Conservation (phyloP, 1,140 invertebrate genomes). For the Drosophila athabasca region DNA sequence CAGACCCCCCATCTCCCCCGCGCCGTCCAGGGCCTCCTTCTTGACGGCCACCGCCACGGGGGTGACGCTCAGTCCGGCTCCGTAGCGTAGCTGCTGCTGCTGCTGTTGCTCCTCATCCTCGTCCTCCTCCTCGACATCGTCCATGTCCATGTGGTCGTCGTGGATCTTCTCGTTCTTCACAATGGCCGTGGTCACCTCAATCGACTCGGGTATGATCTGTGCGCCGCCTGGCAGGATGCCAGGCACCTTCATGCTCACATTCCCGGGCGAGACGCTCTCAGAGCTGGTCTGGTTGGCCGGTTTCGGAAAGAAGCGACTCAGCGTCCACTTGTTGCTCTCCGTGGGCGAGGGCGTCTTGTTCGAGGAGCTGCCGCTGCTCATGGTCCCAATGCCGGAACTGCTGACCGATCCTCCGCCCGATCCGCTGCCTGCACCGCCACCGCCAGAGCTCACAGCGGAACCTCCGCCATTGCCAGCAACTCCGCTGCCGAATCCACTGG, state of each 20-base stretch:
- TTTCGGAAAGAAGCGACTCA: constrained; percentile 74
- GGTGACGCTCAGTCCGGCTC: constrained; percentile 58
- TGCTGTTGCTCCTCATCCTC: constrained; percentile 37
- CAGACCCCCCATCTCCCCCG: constrained; percentile 38
- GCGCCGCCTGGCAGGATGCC: constrained; percentile 72
- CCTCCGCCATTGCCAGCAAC: constrained; percentile 2
- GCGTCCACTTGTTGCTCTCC: constrained; percentile 73
- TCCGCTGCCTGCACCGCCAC: neutral
- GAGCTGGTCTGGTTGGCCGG: constrained; percentile 60
- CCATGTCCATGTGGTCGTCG: constrained; percentile 56
- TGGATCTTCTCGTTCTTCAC: constrained; percentile 74
- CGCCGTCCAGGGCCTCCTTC: constrained; percentile 50
- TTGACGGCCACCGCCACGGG: constrained; percentile 59
- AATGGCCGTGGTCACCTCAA: constrained; percentile 72
- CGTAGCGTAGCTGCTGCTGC: constrained; percentile 58
- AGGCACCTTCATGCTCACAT: constrained; percentile 73
- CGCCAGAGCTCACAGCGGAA: constrained; percentile 10
- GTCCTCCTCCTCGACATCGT: constrained; percentile 62
- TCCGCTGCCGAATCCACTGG: constrained; percentile 51
- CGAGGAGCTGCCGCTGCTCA: constrained; percentile 71
- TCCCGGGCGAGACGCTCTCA: constrained; percentile 63
- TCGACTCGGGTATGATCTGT: constrained; percentile 78
- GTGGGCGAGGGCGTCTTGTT: constrained; percentile 80
- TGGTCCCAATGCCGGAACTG: constrained; percentile 35
- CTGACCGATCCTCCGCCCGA: constrained; percentile 34